Evolutionary conservation across 2,888 invertebrate genomes (phyloP).

Genomic region (Athalia circularis): DNA sequence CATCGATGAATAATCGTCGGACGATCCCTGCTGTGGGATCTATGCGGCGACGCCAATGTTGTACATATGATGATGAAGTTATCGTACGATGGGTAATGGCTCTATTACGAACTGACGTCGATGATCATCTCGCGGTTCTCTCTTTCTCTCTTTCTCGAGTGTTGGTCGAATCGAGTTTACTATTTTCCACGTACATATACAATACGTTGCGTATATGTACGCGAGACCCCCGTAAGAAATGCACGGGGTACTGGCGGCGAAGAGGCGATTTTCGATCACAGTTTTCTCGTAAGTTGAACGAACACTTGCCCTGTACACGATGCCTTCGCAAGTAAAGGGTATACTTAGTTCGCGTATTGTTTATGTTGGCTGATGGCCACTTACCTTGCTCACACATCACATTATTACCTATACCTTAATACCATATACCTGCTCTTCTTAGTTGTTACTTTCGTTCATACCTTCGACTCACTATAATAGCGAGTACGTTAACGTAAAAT

Average conservation of each 20-base stretch:
- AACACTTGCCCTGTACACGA: slow-evolving; percentile 13
- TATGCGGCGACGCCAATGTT: slow-evolving; percentile 62
- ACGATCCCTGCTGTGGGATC: not conserved
- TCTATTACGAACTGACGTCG: slow-evolving; percentile 69
- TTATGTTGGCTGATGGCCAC: slow-evolving; percentile 75
- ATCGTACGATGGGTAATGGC: slow-evolving; percentile 73
- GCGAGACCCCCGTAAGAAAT: slow-evolving; percentile 14
- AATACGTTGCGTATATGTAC: not conserved
- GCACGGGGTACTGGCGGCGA: not conserved
- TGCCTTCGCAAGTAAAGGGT: slow-evolving; percentile 53
- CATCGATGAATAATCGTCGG: not conserved
- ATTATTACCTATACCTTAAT: slow-evolving; percentile 59
- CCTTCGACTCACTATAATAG: slow-evolving; percentile 68
- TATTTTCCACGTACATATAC: not conserved
- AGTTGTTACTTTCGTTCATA: slow-evolving; percentile 40
- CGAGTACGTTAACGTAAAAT: slow-evolving; percentile 74
- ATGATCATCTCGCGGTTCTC: slow-evolving; percentile 54
- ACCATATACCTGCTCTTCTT: not conserved
- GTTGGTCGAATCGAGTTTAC: slow-evolving; percentile 9
- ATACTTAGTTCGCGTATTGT: slow-evolving; percentile 73
- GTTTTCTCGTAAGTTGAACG: slow-evolving; percentile 16
- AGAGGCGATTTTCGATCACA: no score
- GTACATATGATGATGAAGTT: slow-evolving; percentile 70
- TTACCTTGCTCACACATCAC: slow-evolving; percentile 72
- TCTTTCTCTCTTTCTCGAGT: not conserved